Base-by-base conservation (phyloP, 2,113 vertebrate genomes). In the Leucopternis melanops region DNA sequence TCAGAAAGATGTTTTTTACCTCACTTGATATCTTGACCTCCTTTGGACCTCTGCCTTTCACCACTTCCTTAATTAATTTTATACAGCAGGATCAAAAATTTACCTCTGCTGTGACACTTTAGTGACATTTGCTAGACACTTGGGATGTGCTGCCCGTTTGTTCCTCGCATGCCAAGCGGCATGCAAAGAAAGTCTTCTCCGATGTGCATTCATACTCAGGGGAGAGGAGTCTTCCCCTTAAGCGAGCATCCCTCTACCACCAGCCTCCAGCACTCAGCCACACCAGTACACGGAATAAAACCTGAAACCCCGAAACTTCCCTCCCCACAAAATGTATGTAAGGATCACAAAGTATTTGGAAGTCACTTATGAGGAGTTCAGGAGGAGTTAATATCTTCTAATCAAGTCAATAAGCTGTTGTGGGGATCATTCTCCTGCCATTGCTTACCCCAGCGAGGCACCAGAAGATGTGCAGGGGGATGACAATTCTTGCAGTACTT, bases 171-270 rank as follows among this genome's bases (percentile, higher is more conserved):
- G 27, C 38, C 5, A 16, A 21, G 25, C 13, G 1, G 10, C 45
- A 11, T 0, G 3, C 18, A 13, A 23, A 25, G 11, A 23, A 44
- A 32, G 5, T 29, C 17, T 42, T 17, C 21, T 71, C 78, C 2
- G 7, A 26, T 7, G 21, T 11, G 31, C 1, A 1, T 18, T 8
- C 0, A 1, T 12, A 18, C 4, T 1, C 0, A 1, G 34, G 36
- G 45, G 14, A 52, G 38, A 13, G 4, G 9, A 32, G 32, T 8
- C 45, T 44, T 23, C 44, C 25, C 21, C 7, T 16, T 4, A 16
- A 11, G 21, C 4, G 11, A 50, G 31, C 42, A 36, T 26, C 77
- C 11, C 54, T 16, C 67, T 3, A 9, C 42, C 58, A 17, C 50
- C 18, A 18, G 3, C 18, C 9, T 1, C 17, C 62, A 50, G 31